Evolutionary conservation across 2,888 invertebrate species (phyloP).

Genomic region (Graphium colonna): DNA sequence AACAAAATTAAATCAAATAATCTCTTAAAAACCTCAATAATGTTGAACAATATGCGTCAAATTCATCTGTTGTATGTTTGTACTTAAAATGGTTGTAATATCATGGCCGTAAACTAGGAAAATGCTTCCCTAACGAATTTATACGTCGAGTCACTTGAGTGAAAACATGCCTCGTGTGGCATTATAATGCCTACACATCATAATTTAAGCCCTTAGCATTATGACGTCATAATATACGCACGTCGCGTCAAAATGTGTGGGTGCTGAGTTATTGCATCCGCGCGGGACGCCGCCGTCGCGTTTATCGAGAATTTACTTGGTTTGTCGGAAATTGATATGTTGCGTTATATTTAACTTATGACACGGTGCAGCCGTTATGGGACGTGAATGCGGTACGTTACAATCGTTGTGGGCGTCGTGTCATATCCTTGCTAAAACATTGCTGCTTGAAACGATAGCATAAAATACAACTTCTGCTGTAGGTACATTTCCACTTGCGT

Average conservation of each 20-base stretch:
- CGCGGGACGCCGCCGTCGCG: slow-evolving; percentile 1
- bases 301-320: slow-evolving; percentile 2
- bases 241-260: slow-evolving; percentile 19
- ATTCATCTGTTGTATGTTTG: no score
- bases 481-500: no score
- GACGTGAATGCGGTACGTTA: slow-evolving; percentile 5
- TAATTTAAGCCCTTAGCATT: slow-evolving; percentile 11
- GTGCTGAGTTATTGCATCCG: slow-evolving; percentile 4
- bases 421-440: not conserved
- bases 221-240: slow-evolving; percentile 20
- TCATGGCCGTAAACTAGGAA: no score
- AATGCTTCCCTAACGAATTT: no score
- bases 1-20: no score
- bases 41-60: no score
- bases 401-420: not conserved
- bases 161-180: no score
- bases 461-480: no score
- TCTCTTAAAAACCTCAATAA: no score
- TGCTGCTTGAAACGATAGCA: not conserved
- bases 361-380: slow-evolving; percentile 29
- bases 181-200: no score
- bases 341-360: slow-evolving; percentile 12
- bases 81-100: no score
- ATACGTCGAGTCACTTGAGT: no score
- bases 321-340: slow-evolving; percentile 15